These are phyloP conservation scores for Caenorhabditis uteleia DNA, from an alignment of 2,888 invertebrate species.

Conservation along the genomic window DNA sequence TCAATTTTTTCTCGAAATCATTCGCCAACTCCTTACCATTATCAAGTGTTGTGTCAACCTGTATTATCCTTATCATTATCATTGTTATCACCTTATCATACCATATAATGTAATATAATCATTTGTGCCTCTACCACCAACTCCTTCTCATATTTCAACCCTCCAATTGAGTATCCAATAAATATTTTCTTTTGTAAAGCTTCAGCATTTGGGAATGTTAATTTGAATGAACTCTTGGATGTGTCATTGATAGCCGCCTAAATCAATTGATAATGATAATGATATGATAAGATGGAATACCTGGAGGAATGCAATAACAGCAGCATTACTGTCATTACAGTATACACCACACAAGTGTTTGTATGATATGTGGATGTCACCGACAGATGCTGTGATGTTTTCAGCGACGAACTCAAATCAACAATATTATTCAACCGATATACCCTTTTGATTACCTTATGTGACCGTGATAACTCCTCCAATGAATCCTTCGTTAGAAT, in stretches of 20 bases:
- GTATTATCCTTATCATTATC: too few relatives aligned
- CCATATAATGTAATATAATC: conserved; percentile 66
- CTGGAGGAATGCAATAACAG: conserved; percentile 61
- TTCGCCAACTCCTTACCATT: conserved; percentile 46
- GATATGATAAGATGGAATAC: conserved; percentile 31
- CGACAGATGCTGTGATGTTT: conserved; percentile 46
- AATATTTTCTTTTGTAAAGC: conserved; percentile 53
- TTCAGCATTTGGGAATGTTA: conserved; percentile 63
- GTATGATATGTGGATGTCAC: conserved; percentile 40
- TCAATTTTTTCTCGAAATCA: conserved; percentile 58
- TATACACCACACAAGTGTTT: conserved; percentile 64
- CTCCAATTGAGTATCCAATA: conserved; percentile 56
- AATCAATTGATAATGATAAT: background rate
- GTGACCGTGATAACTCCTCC: conserved; percentile 51
- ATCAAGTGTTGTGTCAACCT: conserved; percentile 52
- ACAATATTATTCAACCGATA: background rate
- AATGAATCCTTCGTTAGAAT: conserved; percentile 50
- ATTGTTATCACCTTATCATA: too few relatives aligned
- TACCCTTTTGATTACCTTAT: conserved; percentile 26
- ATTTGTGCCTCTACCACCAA: conserved; percentile 50
- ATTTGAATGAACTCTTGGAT: conserved; percentile 31
- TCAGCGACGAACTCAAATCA: conserved; percentile 46
- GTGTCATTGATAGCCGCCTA: conserved; percentile 29
- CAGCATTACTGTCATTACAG: conserved; percentile 66
- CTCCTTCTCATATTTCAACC: conserved; percentile 38